Conservation (phyloP, 2,797 vertebrate species). For the Meriones psammophilus region DNA sequence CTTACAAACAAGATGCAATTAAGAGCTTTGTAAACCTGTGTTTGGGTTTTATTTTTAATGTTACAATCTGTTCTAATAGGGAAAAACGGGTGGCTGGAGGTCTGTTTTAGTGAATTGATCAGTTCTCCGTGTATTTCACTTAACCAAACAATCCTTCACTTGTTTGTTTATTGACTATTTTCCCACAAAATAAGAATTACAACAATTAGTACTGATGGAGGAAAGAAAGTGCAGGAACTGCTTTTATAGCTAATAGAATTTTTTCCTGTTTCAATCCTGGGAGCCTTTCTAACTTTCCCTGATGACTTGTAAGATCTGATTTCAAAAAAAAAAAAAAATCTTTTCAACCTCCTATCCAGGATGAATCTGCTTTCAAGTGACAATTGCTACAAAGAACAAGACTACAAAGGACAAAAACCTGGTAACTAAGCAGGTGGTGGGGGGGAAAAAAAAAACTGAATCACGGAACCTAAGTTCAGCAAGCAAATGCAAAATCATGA, state of each 20-base stretch:
- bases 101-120: constrained; percentile 54
- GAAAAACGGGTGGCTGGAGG: not conserved
- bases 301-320: not conserved
- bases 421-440: not conserved
- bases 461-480: not conserved
- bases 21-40: constrained; percentile 50
- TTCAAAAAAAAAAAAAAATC: constrained; percentile 31
- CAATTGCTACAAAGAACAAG: constrained; percentile 20
- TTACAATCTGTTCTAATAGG: constrained; percentile 33
- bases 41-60: constrained; percentile 57
- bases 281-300: constrained; percentile 24
- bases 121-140: constrained; percentile 47
- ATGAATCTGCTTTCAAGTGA: constrained; percentile 48
- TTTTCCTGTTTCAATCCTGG: constrained; percentile 2
- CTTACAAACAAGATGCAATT: constrained; percentile 27
- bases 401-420: not conserved
- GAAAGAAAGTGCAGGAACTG: not conserved
- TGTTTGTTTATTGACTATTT: constrained; percentile 46
- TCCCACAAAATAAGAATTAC: constrained; percentile 36
- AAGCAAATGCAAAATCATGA: not conserved
- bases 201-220: constrained; percentile 4
- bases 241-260: not conserved
- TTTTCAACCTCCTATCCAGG: not conserved
- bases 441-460: not conserved
- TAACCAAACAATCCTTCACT: constrained; percentile 40